Base-by-base conservation (phyloP, 2,113 vertebrate genomes). In the Mungos mungo region DNA sequence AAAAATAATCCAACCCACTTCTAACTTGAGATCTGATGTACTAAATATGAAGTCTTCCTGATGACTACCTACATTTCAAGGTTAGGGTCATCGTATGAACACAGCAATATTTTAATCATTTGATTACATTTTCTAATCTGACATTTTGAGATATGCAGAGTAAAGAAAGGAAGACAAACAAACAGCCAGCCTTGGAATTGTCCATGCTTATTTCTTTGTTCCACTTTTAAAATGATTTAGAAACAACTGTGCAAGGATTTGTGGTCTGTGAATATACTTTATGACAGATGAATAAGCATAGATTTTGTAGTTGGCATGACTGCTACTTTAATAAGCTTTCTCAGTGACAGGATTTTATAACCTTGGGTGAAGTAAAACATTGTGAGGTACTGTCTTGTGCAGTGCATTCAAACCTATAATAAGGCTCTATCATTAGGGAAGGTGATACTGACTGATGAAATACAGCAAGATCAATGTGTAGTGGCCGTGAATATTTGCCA, bases 161-260 rank as follows among this genome's bases (percentile, higher is more conserved):
- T 79, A 84, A 92, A 60, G 7, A 65, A 71, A 66, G 2, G 31
- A 2, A 87, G 31, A 79, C 74, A 87, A 77, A 60, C 57, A 77
- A 66, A 65, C 2, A 41, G 21, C 18, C 66, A 76, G 13, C 29
- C 12, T 69, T 80, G 76, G n/a, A 60, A 33, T 84, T 84, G 63
- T 76, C 38, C 11, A 45, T 29, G 21, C 8, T 57, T 79, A 38
- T 63, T 68, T 94, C 54, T 50, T 63, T 91, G 12, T 90, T 93
- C 33, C 15, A 88, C 38, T 93, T 95, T 84, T 82, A 35, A 71
- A 93, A 79, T 96, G 52, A 90, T 92, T 95, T 94, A 95, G 79
- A 60, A 92, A 74, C 18, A 88, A 86, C 65, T 10, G 13, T 72
- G 29, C 21, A 92, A 92, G 38, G 45, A 94, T 93, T n/a, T 13